Evolutionary conservation across 2,113 vertebrate species (phyloP).

Genomic region (Mormyrus iriodes): DNA sequence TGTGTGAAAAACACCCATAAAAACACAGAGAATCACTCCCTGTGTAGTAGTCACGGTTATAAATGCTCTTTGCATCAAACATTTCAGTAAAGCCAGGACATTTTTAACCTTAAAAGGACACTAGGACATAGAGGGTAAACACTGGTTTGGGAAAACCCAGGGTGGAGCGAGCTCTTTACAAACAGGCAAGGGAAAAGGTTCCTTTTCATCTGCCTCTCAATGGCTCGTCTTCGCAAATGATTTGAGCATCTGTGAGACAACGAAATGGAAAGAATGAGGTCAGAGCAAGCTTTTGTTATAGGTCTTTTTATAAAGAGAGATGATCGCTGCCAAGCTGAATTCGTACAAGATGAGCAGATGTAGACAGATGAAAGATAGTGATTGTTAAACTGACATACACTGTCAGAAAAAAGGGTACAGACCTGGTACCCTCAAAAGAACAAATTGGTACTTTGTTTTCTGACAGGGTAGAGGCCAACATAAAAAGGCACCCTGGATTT

Average conservation of each 20-base stretch:
- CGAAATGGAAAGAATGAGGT: neutral
- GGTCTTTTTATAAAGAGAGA: neutral
- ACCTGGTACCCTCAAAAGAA: neutral
- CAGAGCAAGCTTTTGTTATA: neutral
- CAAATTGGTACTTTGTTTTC: neutral
- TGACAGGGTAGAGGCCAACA: neutral
- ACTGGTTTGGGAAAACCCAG: neutral
- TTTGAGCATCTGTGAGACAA: conserved; percentile 5
- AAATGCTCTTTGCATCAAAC: conserved; percentile 40
- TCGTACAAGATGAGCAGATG: neutral
- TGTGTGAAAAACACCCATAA: conserved; percentile 17
- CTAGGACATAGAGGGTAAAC: neutral
- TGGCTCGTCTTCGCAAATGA: neutral
- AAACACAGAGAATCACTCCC: neutral
- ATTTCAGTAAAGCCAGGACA: conserved; percentile 36
- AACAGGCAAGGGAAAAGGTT: neutral
- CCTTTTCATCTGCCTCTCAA: neutral
- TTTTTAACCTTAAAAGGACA: neutral
- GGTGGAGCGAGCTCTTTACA: neutral
- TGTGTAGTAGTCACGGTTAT: conserved; percentile 15
- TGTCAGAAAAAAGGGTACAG: neutral
- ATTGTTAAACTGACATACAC: neutral
- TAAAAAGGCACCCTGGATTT: neutral
- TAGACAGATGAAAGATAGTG: neutral
- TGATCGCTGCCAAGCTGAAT: neutral